These are phyloP conservation scores for Chelmon rostratus DNA, from an alignment of 2,797 vertebrate genomes.

Conservation along the genomic window DNA sequence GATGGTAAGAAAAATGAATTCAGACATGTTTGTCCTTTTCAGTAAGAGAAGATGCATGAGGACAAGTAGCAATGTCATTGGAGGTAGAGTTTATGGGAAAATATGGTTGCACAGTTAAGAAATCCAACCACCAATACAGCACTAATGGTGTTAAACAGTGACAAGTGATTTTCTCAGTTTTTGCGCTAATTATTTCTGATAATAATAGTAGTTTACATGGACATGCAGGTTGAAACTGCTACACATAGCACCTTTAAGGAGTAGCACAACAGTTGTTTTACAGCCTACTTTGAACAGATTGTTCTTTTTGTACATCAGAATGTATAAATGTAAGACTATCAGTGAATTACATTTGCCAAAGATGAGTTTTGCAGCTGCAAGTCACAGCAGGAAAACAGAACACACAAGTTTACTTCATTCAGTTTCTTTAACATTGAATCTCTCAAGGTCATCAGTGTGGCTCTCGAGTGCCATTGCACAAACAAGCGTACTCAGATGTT, in stretches of 20 bases:
- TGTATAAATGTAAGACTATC: constrained; percentile 71
- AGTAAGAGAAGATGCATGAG: background rate
- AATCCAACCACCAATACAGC: background rate
- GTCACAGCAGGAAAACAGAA: constrained; percentile 29
- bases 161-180: background rate
- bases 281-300: constrained; percentile 46
- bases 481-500: constrained; percentile 17
- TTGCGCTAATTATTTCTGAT: background rate
- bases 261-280: constrained; percentile 64
- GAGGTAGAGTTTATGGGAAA: constrained; percentile 5
- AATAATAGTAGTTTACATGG: background rate
- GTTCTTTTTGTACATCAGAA: constrained; percentile 60
- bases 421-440: constrained; percentile 29
- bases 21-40: constrained; percentile 20
- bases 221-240: constrained; percentile 36
- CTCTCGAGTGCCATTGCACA: constrained; percentile 28
- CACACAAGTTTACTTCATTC: constrained; percentile 21
- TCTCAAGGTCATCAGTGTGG: constrained; percentile 21
- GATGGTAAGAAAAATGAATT: constrained; percentile 13
- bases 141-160: background rate
- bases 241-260: constrained; percentile 61
- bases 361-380: constrained; percentile 57
- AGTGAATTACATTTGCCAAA: constrained; percentile 76
- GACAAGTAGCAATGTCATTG: background rate
- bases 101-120: constrained; percentile 13